These are phyloP conservation scores for Elaeidobius kamerunicus DNA, from an alignment of 2,888 invertebrate species.

Conservation along the genomic window DNA sequence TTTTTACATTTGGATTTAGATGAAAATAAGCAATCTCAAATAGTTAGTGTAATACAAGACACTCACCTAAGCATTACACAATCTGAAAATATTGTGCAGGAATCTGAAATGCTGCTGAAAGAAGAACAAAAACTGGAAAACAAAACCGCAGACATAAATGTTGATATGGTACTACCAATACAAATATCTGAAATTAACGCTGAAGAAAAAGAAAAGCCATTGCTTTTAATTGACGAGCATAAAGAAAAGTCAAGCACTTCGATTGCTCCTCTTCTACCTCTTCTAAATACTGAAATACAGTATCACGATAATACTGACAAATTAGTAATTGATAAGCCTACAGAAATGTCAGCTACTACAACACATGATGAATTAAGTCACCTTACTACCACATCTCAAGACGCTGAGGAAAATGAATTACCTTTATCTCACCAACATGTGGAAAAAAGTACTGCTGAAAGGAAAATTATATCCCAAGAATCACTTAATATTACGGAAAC, in stretches of 20 bases:
- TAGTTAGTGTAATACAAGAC: conserved; percentile 46
- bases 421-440: conserved; percentile 42
- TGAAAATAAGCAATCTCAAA: conserved; percentile 39
- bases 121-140: conserved; percentile 41
- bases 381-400: conserved; percentile 51
- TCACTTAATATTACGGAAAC: conserved; percentile 47
- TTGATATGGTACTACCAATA: conserved; percentile 50
- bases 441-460: conserved; percentile 47
- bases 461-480: conserved; percentile 49
- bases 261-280: conserved; percentile 38
- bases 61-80: conserved; percentile 49
- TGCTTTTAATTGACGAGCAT: conserved; percentile 24
- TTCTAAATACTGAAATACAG: conserved; percentile 42
- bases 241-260: conserved; percentile 31
- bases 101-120: conserved; percentile 48
- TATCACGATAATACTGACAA: conserved; percentile 49
- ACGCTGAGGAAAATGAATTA: conserved; percentile 51
- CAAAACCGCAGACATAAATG: conserved; percentile 46
- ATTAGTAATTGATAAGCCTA: conserved; percentile 43
- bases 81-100: conserved; percentile 50
- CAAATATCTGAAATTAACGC: conserved; percentile 41
- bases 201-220: conserved; percentile 41
- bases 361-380: conserved; percentile 49
- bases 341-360: conserved; percentile 35
- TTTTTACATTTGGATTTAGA: conserved; percentile 37